These are phyloP conservation scores for Oncorhynchus kisutch DNA, from an alignment of 2,113 vertebrate genomes.

Conservation along the genomic window DNA sequence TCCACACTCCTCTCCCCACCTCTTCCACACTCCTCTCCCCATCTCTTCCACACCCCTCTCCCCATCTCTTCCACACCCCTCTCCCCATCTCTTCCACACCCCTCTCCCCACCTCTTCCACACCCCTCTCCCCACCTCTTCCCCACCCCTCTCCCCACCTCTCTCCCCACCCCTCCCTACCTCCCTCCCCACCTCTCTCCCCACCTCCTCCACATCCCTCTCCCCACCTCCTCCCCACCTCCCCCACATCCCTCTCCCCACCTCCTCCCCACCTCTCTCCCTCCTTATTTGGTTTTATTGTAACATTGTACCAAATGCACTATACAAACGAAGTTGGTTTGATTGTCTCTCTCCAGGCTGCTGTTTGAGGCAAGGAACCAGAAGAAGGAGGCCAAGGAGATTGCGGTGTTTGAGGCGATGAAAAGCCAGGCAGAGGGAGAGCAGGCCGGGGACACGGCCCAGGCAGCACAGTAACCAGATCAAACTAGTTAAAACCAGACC, in stretches of 20 bases:
- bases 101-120: too few species aligned
- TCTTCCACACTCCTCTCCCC: too few species aligned
- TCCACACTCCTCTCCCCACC: background rate
- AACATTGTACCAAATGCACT: background rate
- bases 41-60: too few species aligned
- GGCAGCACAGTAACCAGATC: conserved; percentile 22
- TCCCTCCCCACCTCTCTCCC: background rate
- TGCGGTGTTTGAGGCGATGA: conserved; percentile 85
- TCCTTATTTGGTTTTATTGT: background rate
- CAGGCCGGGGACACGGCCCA: conserved; percentile 41
- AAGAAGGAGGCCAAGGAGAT: conserved; percentile 97
- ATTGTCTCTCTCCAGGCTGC: conserved; percentile 74
- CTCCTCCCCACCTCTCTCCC: background rate
- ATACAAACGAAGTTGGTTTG: background rate
- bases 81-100: too few species aligned
- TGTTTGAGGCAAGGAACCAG: conserved; percentile 94
- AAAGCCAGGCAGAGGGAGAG: conserved; percentile 63
- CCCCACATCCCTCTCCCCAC: too few species aligned
- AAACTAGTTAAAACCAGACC: background rate
- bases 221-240: too few species aligned
- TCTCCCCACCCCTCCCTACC: too few species aligned
- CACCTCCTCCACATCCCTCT: too few species aligned
- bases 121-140: too few species aligned
- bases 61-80: too few species aligned
- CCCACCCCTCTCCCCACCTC: background rate